These are phyloP conservation scores for Merodon equestris DNA, from an alignment of 2,888 invertebrate genomes.

Conservation along the genomic window DNA sequence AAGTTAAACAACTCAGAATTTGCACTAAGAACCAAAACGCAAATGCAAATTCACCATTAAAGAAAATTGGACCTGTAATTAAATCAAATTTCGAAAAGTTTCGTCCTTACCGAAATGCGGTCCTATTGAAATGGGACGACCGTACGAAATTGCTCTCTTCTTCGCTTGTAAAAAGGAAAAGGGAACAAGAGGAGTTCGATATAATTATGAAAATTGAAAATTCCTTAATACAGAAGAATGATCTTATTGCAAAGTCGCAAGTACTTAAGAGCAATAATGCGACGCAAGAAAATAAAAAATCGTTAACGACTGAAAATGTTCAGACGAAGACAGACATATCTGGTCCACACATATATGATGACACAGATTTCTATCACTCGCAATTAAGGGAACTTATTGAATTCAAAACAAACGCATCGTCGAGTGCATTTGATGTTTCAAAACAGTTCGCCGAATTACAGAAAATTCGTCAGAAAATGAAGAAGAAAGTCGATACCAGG, in stretches of 20 bases:
- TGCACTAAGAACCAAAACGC: conserved; percentile 50
- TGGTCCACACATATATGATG: conserved; percentile 94
- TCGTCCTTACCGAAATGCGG: conserved; percentile 85
- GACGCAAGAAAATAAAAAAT: conserved; percentile 80
- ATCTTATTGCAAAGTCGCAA: conserved; percentile 89
- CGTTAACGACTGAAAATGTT: conserved; percentile 72
- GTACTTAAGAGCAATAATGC: conserved; percentile 87
- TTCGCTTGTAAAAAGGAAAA: conserved; percentile 81
- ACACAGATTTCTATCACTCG: conserved; percentile 98
- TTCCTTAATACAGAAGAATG: conserved; percentile 87
- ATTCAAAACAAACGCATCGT: conserved; percentile 89
- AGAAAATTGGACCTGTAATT: conserved; percentile 80
- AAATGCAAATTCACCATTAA: conserved; percentile 69
- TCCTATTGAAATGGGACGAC: conserved; percentile 96
- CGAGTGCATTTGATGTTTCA: conserved; percentile 91
- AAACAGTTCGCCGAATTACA: conserved; percentile 95
- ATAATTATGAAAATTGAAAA: conserved; percentile 89
- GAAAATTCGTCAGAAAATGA: conserved; percentile 93
- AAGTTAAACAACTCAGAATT: conserved; percentile 80
- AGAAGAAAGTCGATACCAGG: conserved; percentile 93
- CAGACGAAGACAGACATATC: conserved; percentile 81
- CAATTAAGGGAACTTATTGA: conserved; percentile 94
- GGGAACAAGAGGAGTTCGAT: conserved; percentile 80
- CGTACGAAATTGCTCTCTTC: conserved; percentile 88
- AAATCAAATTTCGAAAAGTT: conserved; percentile 82